Conservation (phyloP, 2,113 vertebrate genomes). For the Lanius ludovicianus region DNA sequence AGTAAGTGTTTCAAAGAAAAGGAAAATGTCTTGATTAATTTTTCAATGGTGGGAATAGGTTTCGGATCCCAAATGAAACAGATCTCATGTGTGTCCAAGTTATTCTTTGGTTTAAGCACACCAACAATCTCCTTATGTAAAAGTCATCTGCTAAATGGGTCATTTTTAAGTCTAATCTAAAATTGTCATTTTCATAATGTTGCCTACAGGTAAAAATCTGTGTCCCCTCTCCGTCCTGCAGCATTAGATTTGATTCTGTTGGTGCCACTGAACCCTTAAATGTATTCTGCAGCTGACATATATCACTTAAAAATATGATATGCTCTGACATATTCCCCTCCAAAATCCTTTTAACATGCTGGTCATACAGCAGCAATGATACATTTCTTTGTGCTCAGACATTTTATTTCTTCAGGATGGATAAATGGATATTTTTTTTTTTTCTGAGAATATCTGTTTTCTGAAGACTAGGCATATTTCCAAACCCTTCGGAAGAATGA, state of each 20-base stretch:
- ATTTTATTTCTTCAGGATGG: background rate
- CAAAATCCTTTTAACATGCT: background rate
- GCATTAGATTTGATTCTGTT: constrained; percentile 15
- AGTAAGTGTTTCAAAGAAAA: background rate
- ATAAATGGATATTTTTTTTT: background rate
- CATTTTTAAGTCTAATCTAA: background rate
- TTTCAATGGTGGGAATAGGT: background rate
- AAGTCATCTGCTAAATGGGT: background rate
- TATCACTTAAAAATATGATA: constrained; percentile 29
- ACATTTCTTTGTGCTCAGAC: background rate
- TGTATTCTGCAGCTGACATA: constrained; percentile 27
- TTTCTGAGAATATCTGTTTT: background rate
- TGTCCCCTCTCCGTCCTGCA: background rate
- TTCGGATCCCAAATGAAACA: background rate
- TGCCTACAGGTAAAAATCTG: constrained; percentile 26
- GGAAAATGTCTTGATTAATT: background rate
- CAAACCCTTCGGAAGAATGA: background rate
- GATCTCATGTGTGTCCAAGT: background rate
- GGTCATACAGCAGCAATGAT: background rate
- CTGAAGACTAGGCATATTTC: background rate
- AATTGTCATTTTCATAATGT: background rate
- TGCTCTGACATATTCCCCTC: constrained; percentile 3
- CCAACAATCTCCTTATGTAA: background rate
- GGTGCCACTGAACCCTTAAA: constrained; percentile 33
- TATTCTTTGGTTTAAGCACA: background rate